Percentiles rank a stretch among this genome's conserved stretches.
These are phyloP conservation scores for Serranus cabrilla DNA, from an alignment of 2,797 vertebrate genomes.

Conservation along the genomic window DNA sequence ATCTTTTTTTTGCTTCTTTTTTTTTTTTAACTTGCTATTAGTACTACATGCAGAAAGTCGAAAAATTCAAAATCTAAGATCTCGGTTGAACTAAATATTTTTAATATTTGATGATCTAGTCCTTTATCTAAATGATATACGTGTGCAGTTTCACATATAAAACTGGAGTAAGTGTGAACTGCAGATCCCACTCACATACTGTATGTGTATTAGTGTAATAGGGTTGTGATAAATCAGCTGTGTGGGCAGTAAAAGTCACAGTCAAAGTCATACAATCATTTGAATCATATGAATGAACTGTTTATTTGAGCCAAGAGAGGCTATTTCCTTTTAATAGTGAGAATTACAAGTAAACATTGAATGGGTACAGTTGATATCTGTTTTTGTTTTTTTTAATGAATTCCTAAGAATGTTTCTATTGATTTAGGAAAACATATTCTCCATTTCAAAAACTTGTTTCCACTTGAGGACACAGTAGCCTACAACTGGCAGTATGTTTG, in stretches of 20 bases:
- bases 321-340: not conserved
- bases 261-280: not conserved
- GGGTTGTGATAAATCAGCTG: not conserved
- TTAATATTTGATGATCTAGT: not conserved
- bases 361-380: not conserved
- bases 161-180: not conserved
- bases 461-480: slow-evolving; percentile 4
- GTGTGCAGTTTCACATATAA: not conserved
- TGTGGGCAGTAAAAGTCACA: slow-evolving; percentile 9
- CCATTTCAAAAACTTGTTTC: not conserved
- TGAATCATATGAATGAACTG: not conserved
- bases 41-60: no score
- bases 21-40: slow-evolving; percentile 4
- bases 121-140: not conserved
- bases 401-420: not conserved
- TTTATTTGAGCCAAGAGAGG: not conserved
- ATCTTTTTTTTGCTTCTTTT: no score
- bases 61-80: not conserved
- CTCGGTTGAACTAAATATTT: not conserved
- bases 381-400: not conserved
- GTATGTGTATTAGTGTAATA: not conserved
- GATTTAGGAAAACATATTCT: not conserved
- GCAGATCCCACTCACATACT: not conserved
- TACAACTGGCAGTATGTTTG: slow-evolving; percentile 1
- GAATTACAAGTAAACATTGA: not conserved